A percentile compares a stretch with the other conserved stretches of the same genome.
These are phyloP conservation scores for Drosophila lacicola DNA, from an alignment of 2,888 invertebrate species.

Conservation along the genomic window DNA sequence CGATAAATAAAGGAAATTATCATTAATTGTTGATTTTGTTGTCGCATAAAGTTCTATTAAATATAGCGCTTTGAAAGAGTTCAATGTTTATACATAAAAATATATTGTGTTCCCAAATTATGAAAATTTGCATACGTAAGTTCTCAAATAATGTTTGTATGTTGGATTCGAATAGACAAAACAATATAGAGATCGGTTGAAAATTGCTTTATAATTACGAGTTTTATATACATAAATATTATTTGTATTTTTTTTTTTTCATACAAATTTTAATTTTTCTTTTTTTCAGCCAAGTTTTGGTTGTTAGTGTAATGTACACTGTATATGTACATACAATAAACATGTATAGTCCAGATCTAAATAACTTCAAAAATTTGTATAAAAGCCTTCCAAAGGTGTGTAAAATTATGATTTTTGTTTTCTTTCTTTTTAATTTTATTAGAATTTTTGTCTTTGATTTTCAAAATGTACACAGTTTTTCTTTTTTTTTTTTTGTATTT, in stretches of 20 bases:
- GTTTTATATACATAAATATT: conserved; percentile 44
- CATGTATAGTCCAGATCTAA: conserved; percentile 45
- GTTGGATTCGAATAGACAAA: conserved; percentile 9
- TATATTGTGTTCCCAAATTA: not conserved
- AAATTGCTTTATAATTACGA: conserved; percentile 43
- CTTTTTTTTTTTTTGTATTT: conserved; percentile 50
- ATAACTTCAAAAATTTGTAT: conserved; percentile 43
- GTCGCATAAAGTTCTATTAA: conserved; percentile 14
- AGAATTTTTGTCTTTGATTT: conserved; percentile 69
- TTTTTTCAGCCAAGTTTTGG: conserved; percentile 48
- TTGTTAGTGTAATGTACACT: conserved; percentile 39
- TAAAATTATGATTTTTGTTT: conserved; percentile 24
- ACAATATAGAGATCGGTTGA: conserved; percentile 26
- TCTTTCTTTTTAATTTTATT: conserved; percentile 52
- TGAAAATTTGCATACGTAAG: not conserved
- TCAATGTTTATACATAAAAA: conserved; percentile 3
- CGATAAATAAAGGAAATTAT: conserved; percentile 1
- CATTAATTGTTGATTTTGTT: not conserved
- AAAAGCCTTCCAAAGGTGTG: conserved; percentile 48
- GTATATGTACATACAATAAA: conserved; percentile 22
- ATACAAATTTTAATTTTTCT: conserved; percentile 34
- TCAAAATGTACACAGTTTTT: conserved; percentile 65
- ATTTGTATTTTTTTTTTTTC: conserved; percentile 22
- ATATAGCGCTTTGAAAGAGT: not conserved
- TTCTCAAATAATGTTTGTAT: conserved; percentile 7